These are phyloP conservation scores for Trimorus sp. DNA, from an alignment of 2,888 invertebrate genomes.

Conservation along the genomic window DNA sequence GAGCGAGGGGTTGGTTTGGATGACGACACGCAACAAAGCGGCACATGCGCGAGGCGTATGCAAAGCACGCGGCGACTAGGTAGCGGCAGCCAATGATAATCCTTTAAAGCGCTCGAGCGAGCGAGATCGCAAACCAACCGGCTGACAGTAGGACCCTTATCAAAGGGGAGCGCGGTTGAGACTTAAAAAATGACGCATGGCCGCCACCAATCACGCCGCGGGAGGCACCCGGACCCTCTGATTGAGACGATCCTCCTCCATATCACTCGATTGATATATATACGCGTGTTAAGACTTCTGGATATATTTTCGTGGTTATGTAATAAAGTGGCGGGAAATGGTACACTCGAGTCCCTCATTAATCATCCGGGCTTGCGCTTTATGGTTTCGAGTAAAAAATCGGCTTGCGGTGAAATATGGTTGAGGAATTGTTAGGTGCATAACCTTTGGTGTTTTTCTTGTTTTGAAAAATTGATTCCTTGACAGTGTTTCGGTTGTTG, in stretches of 20 bases:
- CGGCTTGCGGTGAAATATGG: no score
- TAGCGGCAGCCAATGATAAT: conserved; percentile 72
- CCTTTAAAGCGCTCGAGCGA: conserved; percentile 70
- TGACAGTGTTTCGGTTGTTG: no score
- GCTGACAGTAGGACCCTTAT: conserved; percentile 71
- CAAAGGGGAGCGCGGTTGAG: conserved; percentile 73
- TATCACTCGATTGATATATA: conserved; percentile 45
- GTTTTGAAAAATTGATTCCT: no score
- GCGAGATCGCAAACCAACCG: conserved; percentile 50
- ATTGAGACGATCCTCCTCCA: conserved; percentile 73
- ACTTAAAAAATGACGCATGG: conserved; percentile 79
- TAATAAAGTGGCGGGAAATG: conserved; percentile 56
- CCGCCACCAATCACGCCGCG: conserved; percentile 78
- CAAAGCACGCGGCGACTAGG: conserved; percentile 69
- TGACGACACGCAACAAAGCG: conserved; percentile 34
- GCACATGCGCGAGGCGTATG: conserved; percentile 75
- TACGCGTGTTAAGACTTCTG: conserved; percentile 58
- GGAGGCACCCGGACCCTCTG: conserved; percentile 73
- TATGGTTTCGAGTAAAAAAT: no score
- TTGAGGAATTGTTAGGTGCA: no score
- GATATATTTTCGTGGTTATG: conserved; percentile 51
- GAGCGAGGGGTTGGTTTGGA: conserved; percentile 57
- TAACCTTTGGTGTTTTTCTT: no score
- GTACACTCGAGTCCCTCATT: not conserved
- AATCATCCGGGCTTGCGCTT: no score